Conservation (phyloP, 2,888 invertebrate genomes). For the Incurvaria masculella region DNA sequence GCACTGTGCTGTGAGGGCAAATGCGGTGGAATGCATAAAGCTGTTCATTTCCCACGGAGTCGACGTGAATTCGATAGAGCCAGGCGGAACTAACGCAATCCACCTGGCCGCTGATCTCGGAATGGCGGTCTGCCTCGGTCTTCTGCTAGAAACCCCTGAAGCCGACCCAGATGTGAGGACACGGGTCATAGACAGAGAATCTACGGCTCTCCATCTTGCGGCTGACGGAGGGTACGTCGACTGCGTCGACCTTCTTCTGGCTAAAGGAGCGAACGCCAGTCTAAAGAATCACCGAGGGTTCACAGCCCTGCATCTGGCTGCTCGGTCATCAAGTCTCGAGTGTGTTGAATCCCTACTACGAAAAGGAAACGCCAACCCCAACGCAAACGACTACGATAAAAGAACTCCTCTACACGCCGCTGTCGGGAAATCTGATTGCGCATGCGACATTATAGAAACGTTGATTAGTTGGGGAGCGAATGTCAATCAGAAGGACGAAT, state of each 20-base stretch:
- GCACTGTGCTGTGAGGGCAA: constrained; percentile 84
- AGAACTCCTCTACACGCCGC: constrained; percentile 81
- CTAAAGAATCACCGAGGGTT: constrained; percentile 75
- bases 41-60: constrained; percentile 73
- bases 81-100: constrained; percentile 73
- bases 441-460: constrained; percentile 77
- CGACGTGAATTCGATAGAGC: constrained; percentile 71
- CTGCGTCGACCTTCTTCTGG: constrained; percentile 70
- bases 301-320: constrained; percentile 82
- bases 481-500: constrained; percentile 80
- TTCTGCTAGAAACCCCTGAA: constrained; percentile 70
- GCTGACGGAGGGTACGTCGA: constrained; percentile 85
- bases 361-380: constrained; percentile 74
- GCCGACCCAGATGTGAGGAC: constrained; percentile 69
- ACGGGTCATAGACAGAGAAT: constrained; percentile 67
- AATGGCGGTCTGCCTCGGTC: constrained; percentile 68
- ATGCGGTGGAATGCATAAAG: constrained; percentile 75
- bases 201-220: constrained; percentile 80
- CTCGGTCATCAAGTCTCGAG: constrained; percentile 74
- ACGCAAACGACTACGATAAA: constrained; percentile 76
- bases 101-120: constrained; percentile 81
- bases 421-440: constrained; percentile 76
- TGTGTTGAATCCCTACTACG: constrained; percentile 74
- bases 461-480: constrained; percentile 77
- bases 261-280: constrained; percentile 73